These are phyloP conservation scores for Camelus bactrianus DNA, from an alignment of 2,113 vertebrate genomes.

Conservation along the genomic window DNA sequence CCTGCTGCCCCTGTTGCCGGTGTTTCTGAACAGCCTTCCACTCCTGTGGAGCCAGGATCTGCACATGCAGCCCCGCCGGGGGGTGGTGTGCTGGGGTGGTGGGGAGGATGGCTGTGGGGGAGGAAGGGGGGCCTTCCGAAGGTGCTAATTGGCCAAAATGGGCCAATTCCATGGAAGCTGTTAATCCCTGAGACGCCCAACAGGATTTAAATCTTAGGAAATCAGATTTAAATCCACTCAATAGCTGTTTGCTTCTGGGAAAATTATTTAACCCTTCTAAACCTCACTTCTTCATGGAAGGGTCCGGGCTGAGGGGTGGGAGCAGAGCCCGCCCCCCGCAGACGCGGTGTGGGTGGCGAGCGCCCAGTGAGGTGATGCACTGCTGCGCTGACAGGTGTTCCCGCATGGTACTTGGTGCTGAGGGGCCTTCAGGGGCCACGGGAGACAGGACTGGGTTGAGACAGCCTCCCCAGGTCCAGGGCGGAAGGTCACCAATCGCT, in stretches of 20 bases:
- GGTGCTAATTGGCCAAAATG: background rate
- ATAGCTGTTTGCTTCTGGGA: no score
- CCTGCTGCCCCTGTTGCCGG: background rate
- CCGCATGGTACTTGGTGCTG: background rate
- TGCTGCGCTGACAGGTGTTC: no score
- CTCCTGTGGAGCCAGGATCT: background rate
- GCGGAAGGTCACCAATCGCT: no score
- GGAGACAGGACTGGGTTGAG: background rate
- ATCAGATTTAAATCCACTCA: background rate
- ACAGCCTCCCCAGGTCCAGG: background rate
- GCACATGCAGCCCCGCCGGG: background rate
- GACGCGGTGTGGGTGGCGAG: no score
- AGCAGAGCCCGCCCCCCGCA: background rate
- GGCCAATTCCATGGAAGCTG: no score
- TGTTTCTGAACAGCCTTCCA: background rate
- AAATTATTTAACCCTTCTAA: background rate
- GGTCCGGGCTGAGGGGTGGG: background rate
- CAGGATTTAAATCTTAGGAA: background rate
- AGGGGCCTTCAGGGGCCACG: background rate
- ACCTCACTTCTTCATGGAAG: background rate
- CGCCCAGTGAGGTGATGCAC: background rate
- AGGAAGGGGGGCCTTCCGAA: background rate
- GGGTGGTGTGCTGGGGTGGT: background rate
- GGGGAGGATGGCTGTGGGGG: background rate
- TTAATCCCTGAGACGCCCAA: background rate